These are phyloP conservation scores for Cotesia glomerata DNA, from an alignment of 1,140 invertebrate species.

Conservation along the genomic window DNA sequence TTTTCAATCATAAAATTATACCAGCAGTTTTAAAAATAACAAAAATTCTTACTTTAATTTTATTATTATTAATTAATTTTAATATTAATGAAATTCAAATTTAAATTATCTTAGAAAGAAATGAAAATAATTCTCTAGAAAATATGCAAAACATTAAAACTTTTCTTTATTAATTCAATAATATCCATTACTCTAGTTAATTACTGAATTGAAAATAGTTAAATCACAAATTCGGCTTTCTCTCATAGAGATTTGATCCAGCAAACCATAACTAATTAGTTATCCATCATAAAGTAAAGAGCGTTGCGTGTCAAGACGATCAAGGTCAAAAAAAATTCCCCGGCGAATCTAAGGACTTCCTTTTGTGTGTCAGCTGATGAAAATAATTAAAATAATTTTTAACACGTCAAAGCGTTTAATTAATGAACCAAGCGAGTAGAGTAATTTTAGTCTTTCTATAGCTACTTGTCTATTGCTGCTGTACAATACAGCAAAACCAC, in stretches of 20 bases:
- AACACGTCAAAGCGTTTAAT: not conserved
- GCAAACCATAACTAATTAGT: constrained; percentile 13
- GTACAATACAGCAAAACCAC: not conserved
- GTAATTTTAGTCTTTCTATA: not conserved
- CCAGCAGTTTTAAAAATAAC: too few relatives aligned
- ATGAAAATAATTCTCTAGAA: not conserved
- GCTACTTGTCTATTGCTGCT: not conserved
- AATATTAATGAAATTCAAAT: too few relatives aligned
- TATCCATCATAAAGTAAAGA: not conserved
- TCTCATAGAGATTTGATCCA: not conserved
- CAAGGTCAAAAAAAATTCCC: constrained; percentile 2
- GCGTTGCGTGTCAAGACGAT: not conserved
- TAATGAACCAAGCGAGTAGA: not conserved
- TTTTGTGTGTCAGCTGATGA: not conserved
- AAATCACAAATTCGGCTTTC: not conserved
- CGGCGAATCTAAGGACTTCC: constrained; percentile 4
- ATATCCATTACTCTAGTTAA: not conserved
- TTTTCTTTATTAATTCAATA: not conserved
- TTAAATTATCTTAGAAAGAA: not conserved
- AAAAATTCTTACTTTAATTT: too few relatives aligned
- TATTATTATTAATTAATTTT: too few relatives aligned
- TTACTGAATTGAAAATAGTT: not conserved
- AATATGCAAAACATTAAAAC: too few relatives aligned
- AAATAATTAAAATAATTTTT: constrained; percentile 14
- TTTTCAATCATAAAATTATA: too few relatives aligned